phyloP scores from a whole-genome alignment of 2,113 vertebrate species.

The Callipepla squamata region DNA sequence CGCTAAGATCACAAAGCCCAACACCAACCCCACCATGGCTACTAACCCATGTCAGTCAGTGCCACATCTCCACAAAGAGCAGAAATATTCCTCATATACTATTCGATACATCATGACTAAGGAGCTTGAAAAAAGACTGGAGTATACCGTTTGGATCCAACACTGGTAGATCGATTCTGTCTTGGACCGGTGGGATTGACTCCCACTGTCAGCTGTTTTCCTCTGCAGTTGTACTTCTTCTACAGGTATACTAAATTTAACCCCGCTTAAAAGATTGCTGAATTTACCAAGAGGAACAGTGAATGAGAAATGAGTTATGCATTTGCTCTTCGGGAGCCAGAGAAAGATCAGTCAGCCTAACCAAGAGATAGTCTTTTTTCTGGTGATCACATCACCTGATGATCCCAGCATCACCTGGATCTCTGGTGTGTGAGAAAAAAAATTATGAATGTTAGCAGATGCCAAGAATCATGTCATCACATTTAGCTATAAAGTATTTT shows the following conservation, averaged over 20 bases:
- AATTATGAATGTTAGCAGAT: neutral
- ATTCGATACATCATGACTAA: too few relatives aligned
- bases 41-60: too few relatives aligned
- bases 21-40: too few relatives aligned
- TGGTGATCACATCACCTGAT: neutral
- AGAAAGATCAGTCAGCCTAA: neutral
- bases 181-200: neutral
- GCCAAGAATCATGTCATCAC: neutral
- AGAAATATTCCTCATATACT: too few relatives aligned
- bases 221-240: neutral
- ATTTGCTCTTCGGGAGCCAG: neutral
- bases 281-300: neutral
- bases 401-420: neutral
- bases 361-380: neutral
- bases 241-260: slow-evolving; percentile 1
- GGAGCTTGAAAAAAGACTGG: neutral
- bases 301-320: neutral
- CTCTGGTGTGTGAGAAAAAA: neutral
- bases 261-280: neutral
- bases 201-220: neutral
- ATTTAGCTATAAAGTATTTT: neutral
- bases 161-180: neutral
- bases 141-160: neutral
- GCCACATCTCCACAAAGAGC: too few relatives aligned
- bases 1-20: too few relatives aligned